Conservation (phyloP, 2,888 invertebrate genomes). For the Aproaerema taeniolella region DNA sequence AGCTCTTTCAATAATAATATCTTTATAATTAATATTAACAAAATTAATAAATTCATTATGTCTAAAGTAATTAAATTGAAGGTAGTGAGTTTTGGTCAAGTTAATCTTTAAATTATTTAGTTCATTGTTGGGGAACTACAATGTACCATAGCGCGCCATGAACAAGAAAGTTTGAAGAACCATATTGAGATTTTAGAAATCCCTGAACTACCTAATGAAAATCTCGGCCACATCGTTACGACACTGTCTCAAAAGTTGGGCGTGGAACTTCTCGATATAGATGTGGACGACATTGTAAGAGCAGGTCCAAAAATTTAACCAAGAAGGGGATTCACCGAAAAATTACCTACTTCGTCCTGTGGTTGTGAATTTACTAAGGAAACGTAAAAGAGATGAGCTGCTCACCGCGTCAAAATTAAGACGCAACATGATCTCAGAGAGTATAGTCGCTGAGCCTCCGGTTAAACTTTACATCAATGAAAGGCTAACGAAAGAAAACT, state of each 20-base stretch:
- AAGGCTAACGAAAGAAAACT: not conserved
- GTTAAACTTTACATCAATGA: not conserved
- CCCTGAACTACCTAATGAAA: not conserved
- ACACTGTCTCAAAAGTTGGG: not conserved
- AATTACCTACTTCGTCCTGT: not conserved
- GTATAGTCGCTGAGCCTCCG: not conserved
- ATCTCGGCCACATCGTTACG: not conserved
- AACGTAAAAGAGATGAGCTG: not conserved
- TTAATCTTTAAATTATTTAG: too few relatives aligned
- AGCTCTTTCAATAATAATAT: too few relatives aligned
- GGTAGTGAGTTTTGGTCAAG: too few relatives aligned
- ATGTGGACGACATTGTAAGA: not conserved
- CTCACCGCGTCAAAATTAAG: not conserved
- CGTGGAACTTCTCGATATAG: not conserved
- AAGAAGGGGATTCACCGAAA: not conserved
- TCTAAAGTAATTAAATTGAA: too few relatives aligned
- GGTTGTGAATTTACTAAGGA: not conserved
- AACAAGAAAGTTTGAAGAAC: not conserved
- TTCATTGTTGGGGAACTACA: too few relatives aligned
- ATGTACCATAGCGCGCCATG: not conserved
- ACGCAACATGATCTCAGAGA: not conserved
- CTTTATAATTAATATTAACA: too few relatives aligned
- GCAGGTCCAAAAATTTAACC: not conserved
- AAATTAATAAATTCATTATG: too few relatives aligned
- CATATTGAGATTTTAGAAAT: not conserved